Percentiles rank a stretch among this genome's conserved stretches.
Evolutionary conservation across 64 coral and sea anemone genomes (phyloP).

Genomic region (Astreopora myriophthalma): DNA sequence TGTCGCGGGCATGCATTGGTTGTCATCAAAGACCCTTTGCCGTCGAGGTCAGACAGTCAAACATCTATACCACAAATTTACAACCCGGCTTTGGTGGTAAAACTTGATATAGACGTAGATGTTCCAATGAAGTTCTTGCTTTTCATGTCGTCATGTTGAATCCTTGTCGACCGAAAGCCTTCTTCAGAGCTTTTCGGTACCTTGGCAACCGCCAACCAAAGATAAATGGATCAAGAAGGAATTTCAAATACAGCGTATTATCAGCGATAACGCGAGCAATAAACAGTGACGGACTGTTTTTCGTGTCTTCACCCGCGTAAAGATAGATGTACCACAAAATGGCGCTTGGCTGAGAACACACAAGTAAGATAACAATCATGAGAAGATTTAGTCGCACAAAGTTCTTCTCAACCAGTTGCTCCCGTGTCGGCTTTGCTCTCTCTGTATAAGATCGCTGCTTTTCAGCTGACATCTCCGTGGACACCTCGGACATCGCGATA

Average conservation of each 20-base stretch:
- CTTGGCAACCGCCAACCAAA: constrained; percentile 79
- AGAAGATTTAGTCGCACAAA: constrained; percentile 76
- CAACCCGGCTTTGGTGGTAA: too few relatives aligned
- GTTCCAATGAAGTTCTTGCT: neutral
- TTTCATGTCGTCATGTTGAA: neutral
- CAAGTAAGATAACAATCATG: constrained; percentile 57
- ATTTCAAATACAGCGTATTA: constrained; percentile 66
- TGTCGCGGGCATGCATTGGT: too few relatives aligned
- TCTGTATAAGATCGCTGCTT: too few relatives aligned
- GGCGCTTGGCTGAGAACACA: constrained; percentile 67
- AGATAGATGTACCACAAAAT: constrained; percentile 54
- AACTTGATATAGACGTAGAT: too few relatives aligned
- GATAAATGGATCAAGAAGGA: constrained; percentile 75
- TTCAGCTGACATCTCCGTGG: neutral
- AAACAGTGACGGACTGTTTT: neutral
- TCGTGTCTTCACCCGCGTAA: constrained; percentile 1
- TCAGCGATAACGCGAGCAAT: constrained; percentile 43
- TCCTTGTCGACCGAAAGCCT: neutral
- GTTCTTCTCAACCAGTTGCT: constrained; percentile 31
- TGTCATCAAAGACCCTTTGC: too few relatives aligned
- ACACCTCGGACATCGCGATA: too few relatives aligned
- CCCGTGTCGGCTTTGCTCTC: neutral
- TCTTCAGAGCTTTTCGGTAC: constrained; percentile 72
- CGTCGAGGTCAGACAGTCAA: too few relatives aligned
- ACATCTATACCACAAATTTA: too few relatives aligned